Evolutionary conservation across 2,888 invertebrate species (phyloP).

Genomic region (Chloromyia formosa): DNA sequence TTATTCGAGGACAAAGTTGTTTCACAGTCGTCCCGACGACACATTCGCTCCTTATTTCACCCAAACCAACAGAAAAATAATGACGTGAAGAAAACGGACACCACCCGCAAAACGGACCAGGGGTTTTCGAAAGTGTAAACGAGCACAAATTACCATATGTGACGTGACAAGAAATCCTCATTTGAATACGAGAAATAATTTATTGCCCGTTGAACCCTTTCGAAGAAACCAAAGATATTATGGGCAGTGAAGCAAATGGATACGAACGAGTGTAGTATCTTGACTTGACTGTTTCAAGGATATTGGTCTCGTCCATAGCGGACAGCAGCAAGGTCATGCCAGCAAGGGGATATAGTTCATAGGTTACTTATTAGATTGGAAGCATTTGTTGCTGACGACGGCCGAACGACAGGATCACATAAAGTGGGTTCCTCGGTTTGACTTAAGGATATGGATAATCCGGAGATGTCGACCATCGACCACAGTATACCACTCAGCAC

Average conservation of each 20-base stretch:
- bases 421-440: not conserved
- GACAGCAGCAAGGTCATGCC: not conserved
- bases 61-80: slow-evolving; percentile 6
- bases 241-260: slow-evolving; percentile 8
- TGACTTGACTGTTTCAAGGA: slow-evolving; percentile 21
- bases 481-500: slow-evolving; percentile 24
- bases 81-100: slow-evolving; percentile 38
- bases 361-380: slow-evolving; percentile 14
- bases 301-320: not conserved
- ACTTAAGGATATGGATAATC: slow-evolving; percentile 8
- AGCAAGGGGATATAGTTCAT: slow-evolving; percentile 10
- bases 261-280: not conserved
- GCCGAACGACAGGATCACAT: too few relatives aligned
- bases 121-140: slow-evolving; percentile 45
- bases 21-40: not conserved
- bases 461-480: slow-evolving; percentile 12
- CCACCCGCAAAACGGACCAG: slow-evolving; percentile 19
- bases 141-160: slow-evolving; percentile 54
- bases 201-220: slow-evolving; percentile 40
- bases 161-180: slow-evolving; percentile 55
- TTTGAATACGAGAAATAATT: slow-evolving; percentile 52
- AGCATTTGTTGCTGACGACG: slow-evolving; percentile 24
- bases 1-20: slow-evolving; percentile 38
- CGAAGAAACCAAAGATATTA: slow-evolving; percentile 26
- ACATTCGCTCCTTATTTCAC: not conserved